Percentiles rank a stretch among this genome's conserved stretches.
Conservation (phyloP, 2,797 vertebrate species). For the Enteromius radiatus region DNA sequence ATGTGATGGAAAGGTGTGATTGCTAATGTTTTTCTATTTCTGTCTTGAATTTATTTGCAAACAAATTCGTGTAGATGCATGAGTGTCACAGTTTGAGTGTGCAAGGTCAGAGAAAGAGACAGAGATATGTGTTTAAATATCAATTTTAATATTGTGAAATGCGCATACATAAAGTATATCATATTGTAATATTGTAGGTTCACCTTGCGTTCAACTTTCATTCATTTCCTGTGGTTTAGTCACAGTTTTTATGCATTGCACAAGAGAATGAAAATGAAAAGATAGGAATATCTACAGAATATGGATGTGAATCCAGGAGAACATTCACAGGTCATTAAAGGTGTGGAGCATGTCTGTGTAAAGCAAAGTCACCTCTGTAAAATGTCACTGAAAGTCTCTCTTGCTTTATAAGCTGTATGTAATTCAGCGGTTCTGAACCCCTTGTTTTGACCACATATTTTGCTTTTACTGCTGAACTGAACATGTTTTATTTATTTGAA, state of each 20-base stretch:
- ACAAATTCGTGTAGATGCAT: not conserved
- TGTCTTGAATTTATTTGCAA: not conserved
- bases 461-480: not conserved
- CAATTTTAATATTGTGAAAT: not conserved
- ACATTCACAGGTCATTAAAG: conserved; percentile 21
- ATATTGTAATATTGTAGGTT: conserved; percentile 5
- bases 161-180: not conserved
- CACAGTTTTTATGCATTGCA: not conserved
- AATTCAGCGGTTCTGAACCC: not conserved
- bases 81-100: not conserved
- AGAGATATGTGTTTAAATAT: not conserved
- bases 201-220: not conserved
- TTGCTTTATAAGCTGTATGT: not conserved
- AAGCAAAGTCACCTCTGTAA: conserved; percentile 26
- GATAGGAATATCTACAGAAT: not conserved
- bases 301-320: not conserved
- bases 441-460: conserved; percentile 2
- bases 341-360: not conserved
- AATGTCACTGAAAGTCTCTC: conserved; percentile 6
- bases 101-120: not conserved
- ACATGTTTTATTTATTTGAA: not conserved
- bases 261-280: not conserved
- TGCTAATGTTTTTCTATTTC: not conserved
- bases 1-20: not conserved
- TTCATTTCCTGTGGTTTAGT: not conserved